phyloP scores from a whole-genome alignment of 2,888 invertebrate species.

The Imbricaverruca yamaguchii region DNA sequence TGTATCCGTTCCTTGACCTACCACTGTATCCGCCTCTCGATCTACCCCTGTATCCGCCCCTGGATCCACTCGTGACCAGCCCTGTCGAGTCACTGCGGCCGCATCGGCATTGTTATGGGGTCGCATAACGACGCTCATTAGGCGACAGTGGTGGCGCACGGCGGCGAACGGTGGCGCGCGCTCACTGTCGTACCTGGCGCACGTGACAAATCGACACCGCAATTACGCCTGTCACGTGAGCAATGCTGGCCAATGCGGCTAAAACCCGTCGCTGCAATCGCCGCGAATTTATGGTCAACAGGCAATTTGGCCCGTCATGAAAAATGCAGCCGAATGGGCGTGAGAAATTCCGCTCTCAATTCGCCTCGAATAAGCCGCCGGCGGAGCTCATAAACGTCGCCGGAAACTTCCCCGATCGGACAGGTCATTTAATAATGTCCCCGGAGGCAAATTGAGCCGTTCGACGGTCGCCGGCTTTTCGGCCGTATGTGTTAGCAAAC shows the following conservation, averaged over 20 bases:
- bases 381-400: background rate
- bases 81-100: background rate
- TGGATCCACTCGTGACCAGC: background rate
- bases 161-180: background rate
- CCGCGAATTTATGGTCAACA: background rate
- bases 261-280: background rate
- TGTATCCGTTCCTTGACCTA: no score
- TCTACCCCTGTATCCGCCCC: no score
- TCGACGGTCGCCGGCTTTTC: background rate
- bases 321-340: background rate
- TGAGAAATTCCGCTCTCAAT: conserved; percentile 5
- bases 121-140: background rate
- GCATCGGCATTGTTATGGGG: background rate
- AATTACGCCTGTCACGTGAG: background rate
- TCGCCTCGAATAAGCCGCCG: background rate
- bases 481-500: conserved; percentile 2
- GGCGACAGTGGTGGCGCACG: background rate
- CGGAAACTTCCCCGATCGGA: background rate
- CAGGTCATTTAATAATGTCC: background rate
- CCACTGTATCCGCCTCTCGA: no score
- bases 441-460: background rate
- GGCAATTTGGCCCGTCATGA: conserved; percentile 9
- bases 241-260: background rate
- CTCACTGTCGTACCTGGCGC: background rate
- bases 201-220: background rate